These are phyloP conservation scores for Salarias fasciatus DNA, from an alignment of 2,797 vertebrate species.

Conservation along the genomic window DNA sequence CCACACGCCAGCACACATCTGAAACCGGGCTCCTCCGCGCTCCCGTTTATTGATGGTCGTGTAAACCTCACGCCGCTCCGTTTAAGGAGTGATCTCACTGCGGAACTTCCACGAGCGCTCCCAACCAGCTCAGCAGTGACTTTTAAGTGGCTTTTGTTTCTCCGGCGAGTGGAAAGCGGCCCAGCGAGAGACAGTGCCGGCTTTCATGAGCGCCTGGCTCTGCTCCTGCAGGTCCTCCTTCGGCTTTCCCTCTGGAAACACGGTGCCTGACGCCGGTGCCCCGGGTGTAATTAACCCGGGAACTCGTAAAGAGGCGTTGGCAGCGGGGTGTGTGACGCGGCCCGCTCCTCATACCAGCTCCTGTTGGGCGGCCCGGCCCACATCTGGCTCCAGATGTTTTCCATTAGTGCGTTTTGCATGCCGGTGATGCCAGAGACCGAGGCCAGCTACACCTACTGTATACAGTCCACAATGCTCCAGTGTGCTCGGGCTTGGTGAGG, in stretches of 20 bases:
- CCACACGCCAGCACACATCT: conserved; percentile 58
- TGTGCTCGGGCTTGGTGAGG: conserved; percentile 29
- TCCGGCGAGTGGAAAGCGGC: conserved; percentile 26
- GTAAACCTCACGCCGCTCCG: conserved; percentile 46
- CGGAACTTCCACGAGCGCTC: conserved; percentile 47
- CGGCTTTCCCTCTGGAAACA: conserved; percentile 56
- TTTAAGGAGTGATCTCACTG: conserved; percentile 61
- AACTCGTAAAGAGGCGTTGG: conserved; percentile 68
- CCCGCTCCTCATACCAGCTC: conserved; percentile 59
- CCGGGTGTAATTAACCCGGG: conserved; percentile 67
- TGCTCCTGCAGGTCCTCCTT: conserved; percentile 61
- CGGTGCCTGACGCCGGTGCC: conserved; percentile 47
- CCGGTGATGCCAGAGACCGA: conserved; percentile 56
- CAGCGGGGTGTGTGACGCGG: conserved; percentile 32
- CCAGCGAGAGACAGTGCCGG: conserved; percentile 46
- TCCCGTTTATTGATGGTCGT: conserved; percentile 52
- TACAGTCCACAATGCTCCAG: conserved; percentile 41
- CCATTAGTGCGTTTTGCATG: conserved; percentile 64
- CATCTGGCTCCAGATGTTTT: conserved; percentile 75
- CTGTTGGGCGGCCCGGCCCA: conserved; percentile 61
- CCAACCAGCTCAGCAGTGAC: conserved; percentile 39
- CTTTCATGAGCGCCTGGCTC: conserved; percentile 63
- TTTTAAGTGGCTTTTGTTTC: conserved; percentile 73
- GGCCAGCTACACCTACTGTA: conserved; percentile 60
- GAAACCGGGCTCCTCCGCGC: conserved; percentile 31